Evolutionary conservation across 2,113 vertebrate species (phyloP).

Genomic region (Meriones unguiculatus): DNA sequence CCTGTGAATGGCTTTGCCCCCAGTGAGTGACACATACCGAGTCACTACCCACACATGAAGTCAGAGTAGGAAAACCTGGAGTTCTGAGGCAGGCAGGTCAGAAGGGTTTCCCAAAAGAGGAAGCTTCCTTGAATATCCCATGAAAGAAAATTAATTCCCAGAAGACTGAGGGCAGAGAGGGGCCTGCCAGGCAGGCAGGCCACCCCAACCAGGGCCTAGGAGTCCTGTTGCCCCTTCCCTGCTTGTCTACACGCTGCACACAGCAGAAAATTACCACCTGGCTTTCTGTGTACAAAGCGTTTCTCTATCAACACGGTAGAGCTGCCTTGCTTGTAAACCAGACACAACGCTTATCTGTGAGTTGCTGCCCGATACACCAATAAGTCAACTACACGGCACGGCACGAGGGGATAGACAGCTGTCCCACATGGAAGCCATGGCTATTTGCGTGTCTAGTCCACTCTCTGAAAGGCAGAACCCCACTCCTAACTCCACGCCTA

Average conservation of each 20-base stretch:
- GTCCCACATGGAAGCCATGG: not conserved
- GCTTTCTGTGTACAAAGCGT: not conserved
- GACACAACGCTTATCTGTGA: not conserved
- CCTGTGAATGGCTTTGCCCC: not conserved
- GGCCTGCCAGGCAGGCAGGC: not conserved
- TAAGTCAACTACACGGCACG: not conserved
- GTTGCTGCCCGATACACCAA: not conserved
- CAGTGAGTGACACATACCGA: not conserved
- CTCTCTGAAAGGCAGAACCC: not conserved
- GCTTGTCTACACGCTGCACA: not conserved
- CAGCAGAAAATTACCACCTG: not conserved
- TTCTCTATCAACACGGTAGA: not conserved
- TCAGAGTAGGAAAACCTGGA: not conserved
- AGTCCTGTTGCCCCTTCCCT: not conserved
- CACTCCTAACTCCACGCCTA: accelerated
- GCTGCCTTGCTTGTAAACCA: not conserved
- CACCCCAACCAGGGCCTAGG: not conserved
- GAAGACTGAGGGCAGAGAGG: not conserved
- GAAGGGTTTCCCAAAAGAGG: not conserved
- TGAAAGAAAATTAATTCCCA: not conserved
- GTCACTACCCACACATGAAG: not conserved
- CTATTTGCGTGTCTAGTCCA: accelerated
- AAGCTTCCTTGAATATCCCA: not conserved
- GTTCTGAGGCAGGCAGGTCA: not conserved
- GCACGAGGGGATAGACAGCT: not conserved